Percentiles rank a stretch among this genome's conserved stretches.
Conservation (phyloP, 2,113 vertebrate genomes). For the Paedocypris sp. region DNA sequence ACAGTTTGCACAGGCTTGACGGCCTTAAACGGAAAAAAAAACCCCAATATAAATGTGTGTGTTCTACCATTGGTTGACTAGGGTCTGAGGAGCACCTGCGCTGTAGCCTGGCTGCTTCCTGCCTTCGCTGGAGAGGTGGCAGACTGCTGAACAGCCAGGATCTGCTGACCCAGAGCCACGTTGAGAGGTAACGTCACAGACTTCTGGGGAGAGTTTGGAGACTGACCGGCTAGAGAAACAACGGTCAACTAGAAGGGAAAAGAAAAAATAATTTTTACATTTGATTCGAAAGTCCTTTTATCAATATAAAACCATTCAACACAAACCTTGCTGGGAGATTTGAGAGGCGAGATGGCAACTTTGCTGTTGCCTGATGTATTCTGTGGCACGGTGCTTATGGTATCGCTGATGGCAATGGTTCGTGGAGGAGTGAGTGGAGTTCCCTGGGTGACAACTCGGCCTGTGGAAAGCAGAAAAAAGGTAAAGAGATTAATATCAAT, state of each 20-base stretch:
- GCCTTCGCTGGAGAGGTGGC: conserved; percentile 73
- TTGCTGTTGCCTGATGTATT: conserved; percentile 72
- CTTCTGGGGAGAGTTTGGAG: conserved; percentile 73
- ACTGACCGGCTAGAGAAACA: conserved; percentile 75
- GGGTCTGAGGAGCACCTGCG: conserved; percentile 56
- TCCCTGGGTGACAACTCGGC: conserved; percentile 80
- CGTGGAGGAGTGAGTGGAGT: conserved; percentile 75
- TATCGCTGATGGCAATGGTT: conserved; percentile 79
- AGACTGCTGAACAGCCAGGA: conserved; percentile 76
- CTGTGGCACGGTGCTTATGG: conserved; percentile 71
- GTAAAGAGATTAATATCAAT: neutral
- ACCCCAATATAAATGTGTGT: neutral
- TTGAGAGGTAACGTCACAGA: conserved; percentile 72
- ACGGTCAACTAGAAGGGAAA: conserved; percentile 65
- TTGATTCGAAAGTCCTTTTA: no score
- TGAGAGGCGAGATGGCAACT: conserved; percentile 94
- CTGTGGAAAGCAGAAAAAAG: conserved; percentile 52
- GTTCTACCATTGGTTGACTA: no score
- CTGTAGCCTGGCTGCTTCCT: conserved; percentile 57
- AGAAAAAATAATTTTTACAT: neutral
- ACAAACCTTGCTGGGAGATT: conserved; percentile 96
- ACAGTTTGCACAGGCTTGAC: conserved; percentile 85
- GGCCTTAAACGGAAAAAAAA: conserved; percentile 53
- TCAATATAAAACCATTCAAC: no score
- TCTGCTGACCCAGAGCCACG: conserved; percentile 78